Conservation (phyloP, 1,140 invertebrate species). For the Uloborus diversus region DNA sequence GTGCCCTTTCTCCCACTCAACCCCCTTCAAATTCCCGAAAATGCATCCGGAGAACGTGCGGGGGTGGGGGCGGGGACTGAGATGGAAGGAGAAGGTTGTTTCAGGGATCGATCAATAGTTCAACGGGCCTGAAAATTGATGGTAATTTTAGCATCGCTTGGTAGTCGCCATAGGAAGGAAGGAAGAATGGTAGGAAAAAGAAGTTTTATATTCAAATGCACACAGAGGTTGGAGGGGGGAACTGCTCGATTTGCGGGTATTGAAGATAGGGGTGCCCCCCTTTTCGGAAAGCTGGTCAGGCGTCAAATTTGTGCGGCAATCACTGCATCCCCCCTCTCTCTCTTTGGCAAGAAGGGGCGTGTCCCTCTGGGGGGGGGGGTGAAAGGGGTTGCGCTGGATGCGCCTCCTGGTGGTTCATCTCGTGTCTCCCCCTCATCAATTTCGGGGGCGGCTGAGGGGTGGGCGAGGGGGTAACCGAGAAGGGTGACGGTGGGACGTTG, state of each 20-base stretch:
- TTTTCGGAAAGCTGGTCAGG: constrained; percentile 50
- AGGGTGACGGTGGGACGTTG: constrained; percentile 48
- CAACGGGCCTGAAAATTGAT: constrained; percentile 50
- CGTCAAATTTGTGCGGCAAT: constrained; percentile 54
- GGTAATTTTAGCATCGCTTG: constrained; percentile 52
- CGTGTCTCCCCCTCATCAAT: constrained; percentile 44
- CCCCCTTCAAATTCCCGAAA: constrained; percentile 23
- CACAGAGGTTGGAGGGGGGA: neutral
- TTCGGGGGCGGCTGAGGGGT: neutral
- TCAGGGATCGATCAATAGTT: constrained; percentile 42
- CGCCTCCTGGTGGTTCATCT: constrained; percentile 49
- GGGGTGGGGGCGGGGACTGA: constrained; percentile 56
- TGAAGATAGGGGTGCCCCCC: neutral
- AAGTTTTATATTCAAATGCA: constrained; percentile 54
- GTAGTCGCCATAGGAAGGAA: constrained; percentile 15
- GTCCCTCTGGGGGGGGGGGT: constrained; percentile 7
- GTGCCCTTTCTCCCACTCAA: constrained; percentile 17
- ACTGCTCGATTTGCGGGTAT: constrained; percentile 28
- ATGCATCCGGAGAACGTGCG: constrained; percentile 32
- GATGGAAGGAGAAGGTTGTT: constrained; percentile 51
- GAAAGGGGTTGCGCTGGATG: constrained; percentile 25
- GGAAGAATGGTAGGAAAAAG: too few relatives aligned
- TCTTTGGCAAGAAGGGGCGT: constrained; percentile 5
- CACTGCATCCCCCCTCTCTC: constrained; percentile 23
- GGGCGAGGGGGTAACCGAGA: constrained; percentile 26